phyloP scores from a whole-genome alignment of 2,888 invertebrate genomes.

The Epiperipatus broadwayi region DNA sequence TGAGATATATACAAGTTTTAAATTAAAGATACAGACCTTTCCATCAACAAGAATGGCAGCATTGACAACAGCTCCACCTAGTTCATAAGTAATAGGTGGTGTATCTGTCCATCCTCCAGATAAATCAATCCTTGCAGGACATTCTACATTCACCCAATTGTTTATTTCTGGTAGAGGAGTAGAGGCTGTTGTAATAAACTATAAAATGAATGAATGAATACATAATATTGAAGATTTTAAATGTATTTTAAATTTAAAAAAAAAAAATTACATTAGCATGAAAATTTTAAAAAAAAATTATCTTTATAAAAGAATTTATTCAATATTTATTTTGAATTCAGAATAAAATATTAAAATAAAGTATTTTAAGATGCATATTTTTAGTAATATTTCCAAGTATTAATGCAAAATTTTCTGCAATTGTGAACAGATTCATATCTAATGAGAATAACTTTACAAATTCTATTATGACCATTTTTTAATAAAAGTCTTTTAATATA shows the following conservation, averaged over 20 bases:
- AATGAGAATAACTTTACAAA: too few species aligned
- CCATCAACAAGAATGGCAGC: constrained; percentile 32
- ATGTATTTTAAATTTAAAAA: background rate
- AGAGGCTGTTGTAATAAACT: constrained; percentile 18
- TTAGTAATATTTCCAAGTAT: too few species aligned
- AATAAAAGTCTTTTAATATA: too few species aligned
- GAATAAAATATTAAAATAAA: too few species aligned
- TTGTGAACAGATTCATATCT: too few species aligned
- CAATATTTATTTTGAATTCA: too few species aligned
- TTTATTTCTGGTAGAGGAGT: constrained; percentile 20
- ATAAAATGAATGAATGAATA: constrained; percentile 11
- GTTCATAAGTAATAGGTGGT: constrained; percentile 37
- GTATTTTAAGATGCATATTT: too few species aligned
- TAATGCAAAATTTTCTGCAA: too few species aligned
- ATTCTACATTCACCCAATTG: constrained; percentile 29
- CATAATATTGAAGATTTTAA: background rate
- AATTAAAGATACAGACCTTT: too few species aligned
- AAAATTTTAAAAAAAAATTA: background rate
- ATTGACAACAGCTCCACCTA: constrained; percentile 32
- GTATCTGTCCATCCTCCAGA: constrained; percentile 39
- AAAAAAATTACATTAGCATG: constrained; percentile 4
- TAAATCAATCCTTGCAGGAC: constrained; percentile 34
- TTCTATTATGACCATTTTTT: too few species aligned
- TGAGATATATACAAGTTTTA: background rate
- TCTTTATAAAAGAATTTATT: too few species aligned